phyloP scores from a whole-genome alignment of 37 sponge, comb jelly and placozoan species.

The Chondrilla cf. caribensis region DNA sequence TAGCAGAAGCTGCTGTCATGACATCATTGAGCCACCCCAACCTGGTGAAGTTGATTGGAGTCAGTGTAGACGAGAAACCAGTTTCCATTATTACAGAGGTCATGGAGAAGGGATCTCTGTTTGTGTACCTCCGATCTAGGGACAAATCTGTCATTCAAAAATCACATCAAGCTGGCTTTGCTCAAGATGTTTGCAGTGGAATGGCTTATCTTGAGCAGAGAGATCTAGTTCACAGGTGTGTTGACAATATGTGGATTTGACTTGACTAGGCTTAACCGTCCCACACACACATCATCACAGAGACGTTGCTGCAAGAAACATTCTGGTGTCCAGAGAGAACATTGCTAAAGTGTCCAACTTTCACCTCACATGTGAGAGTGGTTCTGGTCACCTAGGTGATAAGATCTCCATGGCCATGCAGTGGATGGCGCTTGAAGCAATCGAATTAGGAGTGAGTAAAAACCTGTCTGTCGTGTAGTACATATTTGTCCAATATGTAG shows the following conservation, averaged over 20 bases:
- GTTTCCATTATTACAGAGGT: constrained; percentile 70
- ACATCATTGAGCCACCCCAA: constrained; percentile 70
- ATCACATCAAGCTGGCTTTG: constrained; percentile 35
- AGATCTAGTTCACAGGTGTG: constrained; percentile 46
- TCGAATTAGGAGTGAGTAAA: constrained; percentile 10
- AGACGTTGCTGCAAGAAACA: constrained; percentile 89
- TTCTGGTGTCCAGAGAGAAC: constrained; percentile 74
- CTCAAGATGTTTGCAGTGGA: constrained; percentile 38
- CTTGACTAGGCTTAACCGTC: not conserved
- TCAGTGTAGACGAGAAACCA: constrained; percentile 41
- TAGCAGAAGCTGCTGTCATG: constrained; percentile 94
- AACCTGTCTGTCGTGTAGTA: not conserved
- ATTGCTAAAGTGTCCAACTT: constrained; percentile 70
- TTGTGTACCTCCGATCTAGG: constrained; percentile 59
- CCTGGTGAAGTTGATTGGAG: constrained; percentile 67
- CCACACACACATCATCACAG: constrained; percentile 6
- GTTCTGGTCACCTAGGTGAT: not conserved
- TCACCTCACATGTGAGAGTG: constrained; percentile 10
- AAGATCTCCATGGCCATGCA: constrained; percentile 31
- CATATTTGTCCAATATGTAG: too few species aligned
- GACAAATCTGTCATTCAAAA: constrained; percentile 57
- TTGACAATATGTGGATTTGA: not conserved
- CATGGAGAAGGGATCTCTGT: constrained; percentile 71
- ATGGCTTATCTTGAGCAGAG: constrained; percentile 53
- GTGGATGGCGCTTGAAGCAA: constrained; percentile 36